A percentile compares a stretch with the other conserved stretches of the same genome.
These are phyloP conservation scores for Papilio protenor DNA, from an alignment of 2,888 invertebrate genomes.

Conservation along the genomic window DNA sequence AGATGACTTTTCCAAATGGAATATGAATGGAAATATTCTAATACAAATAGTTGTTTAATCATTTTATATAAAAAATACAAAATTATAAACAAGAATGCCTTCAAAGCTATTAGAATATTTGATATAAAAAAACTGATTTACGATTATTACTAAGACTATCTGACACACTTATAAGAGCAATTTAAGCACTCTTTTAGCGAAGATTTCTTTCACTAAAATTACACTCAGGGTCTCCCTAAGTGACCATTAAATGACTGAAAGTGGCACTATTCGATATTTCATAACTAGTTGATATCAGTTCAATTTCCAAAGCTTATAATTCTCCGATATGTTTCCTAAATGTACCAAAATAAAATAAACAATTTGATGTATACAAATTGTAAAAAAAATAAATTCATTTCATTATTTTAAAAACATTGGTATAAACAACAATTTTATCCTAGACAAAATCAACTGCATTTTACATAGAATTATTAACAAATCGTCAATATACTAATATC, in stretches of 20 bases:
- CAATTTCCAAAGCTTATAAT: conserved; percentile 17
- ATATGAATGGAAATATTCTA: not conserved
- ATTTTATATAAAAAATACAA: not conserved
- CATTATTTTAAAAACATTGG: conserved; percentile 22
- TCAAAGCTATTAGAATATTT: not conserved
- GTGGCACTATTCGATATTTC: not conserved
- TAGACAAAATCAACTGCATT: conserved; percentile 25
- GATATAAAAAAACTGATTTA: not conserved
- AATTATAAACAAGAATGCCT: not conserved
- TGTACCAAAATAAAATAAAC: conserved; percentile 32
- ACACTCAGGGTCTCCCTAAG: not conserved
- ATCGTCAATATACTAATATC: conserved; percentile 42
- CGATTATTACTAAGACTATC: not conserved
- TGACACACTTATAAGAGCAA: not conserved
- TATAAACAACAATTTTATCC: conserved; percentile 34
- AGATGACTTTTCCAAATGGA: too few relatives aligned
- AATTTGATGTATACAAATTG: conserved; percentile 30
- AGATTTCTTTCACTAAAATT: not conserved
- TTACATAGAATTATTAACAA: conserved; percentile 35
- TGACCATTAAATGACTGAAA: not conserved
- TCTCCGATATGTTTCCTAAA: conserved; percentile 31
- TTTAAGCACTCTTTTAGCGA: not conserved
- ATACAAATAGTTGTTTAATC: not conserved
- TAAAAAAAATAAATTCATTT: conserved; percentile 29
- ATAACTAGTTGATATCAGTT: conserved; percentile 25